Evolutionary conservation across 2,888 invertebrate species (phyloP).

Genomic region (Saturnia pavonia): DNA sequence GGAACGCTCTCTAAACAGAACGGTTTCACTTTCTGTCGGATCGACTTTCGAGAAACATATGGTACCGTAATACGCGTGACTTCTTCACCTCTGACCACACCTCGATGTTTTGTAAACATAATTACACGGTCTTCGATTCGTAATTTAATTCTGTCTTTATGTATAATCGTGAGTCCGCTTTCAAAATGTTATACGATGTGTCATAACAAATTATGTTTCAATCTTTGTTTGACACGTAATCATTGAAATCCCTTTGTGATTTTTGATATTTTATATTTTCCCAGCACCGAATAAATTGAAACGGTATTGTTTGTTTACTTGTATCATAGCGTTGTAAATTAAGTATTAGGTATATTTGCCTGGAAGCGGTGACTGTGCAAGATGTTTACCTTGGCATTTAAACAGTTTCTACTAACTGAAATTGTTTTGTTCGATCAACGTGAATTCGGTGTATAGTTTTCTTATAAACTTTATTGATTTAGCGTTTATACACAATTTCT

Average conservation of each 20-base stretch:
- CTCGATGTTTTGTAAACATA: slow-evolving; percentile 57
- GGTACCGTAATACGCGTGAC: slow-evolving; percentile 34
- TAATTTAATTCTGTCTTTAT: slow-evolving; percentile 36
- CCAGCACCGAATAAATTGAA: slow-evolving; percentile 6
- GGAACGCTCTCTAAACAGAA: slow-evolving; percentile 50
- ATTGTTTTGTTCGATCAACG: slow-evolving; percentile 43
- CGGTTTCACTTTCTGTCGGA: slow-evolving; percentile 71
- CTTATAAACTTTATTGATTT: neutral
- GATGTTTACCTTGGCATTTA: slow-evolving; percentile 76
- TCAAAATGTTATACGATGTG: slow-evolving; percentile 31
- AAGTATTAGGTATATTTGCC: slow-evolving; percentile 34
- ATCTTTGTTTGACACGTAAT: slow-evolving; percentile 12
- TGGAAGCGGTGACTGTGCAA: slow-evolving; percentile 58
- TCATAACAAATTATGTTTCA: neutral
- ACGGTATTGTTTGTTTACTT: slow-evolving; percentile 7
- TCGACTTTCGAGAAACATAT: slow-evolving; percentile 60
- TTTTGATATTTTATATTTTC: slow-evolving; percentile 18
- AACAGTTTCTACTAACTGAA: slow-evolving; percentile 46
- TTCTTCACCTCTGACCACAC: slow-evolving; percentile 49
- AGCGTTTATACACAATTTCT: neutral
- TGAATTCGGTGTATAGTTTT: neutral
- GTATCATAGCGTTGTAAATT: slow-evolving; percentile 36
- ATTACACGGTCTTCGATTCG: slow-evolving; percentile 32
- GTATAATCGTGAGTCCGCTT: slow-evolving; percentile 33
- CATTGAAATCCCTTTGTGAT: neutral